These are phyloP conservation scores for Leptopilina boulardi DNA, from an alignment of 1,140 invertebrate species.

Conservation along the genomic window DNA sequence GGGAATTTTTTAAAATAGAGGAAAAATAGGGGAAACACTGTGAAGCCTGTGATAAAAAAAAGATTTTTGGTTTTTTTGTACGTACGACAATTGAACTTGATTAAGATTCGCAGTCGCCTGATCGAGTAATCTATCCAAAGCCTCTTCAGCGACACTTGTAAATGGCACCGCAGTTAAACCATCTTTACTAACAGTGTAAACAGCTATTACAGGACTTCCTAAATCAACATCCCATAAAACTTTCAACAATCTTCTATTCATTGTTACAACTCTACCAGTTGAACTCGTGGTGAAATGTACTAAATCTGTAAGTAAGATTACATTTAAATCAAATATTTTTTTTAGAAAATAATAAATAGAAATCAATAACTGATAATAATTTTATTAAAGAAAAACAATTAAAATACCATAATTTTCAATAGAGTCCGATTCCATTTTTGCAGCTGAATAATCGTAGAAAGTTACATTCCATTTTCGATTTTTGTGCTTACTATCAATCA, in stretches of 20 bases:
- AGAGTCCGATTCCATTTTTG: conserved; percentile 84
- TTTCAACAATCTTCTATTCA: conserved; percentile 84
- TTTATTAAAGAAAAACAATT: neutral
- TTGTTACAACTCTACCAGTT: conserved; percentile 89
- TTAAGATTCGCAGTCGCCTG: conserved; percentile 80
- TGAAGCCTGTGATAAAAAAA: neutral
- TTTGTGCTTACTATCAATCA: conserved; percentile 91
- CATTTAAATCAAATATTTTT: no score
- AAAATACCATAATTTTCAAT: conserved; percentile 87
- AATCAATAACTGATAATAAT: neutral
- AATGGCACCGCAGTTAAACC: conserved; percentile 92
- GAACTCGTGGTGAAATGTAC: conserved; percentile 93
- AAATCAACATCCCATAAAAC: conserved; percentile 92
- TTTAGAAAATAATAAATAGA: conserved; percentile 19
- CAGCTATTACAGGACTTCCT: conserved; percentile 92
- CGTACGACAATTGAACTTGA: conserved; percentile 87
- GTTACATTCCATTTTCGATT: conserved; percentile 97
- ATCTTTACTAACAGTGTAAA: conserved; percentile 88
- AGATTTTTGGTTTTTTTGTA: conserved; percentile 43
- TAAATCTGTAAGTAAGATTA: conserved; percentile 81
- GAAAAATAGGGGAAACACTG: no score
- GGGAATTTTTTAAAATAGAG: no score
- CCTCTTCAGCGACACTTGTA: conserved; percentile 91
- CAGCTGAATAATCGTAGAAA: conserved; percentile 91
- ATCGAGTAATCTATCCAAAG: conserved; percentile 84